phyloP scores from a whole-genome alignment of 2,113 vertebrate species.

The Trematomus loennbergii region DNA sequence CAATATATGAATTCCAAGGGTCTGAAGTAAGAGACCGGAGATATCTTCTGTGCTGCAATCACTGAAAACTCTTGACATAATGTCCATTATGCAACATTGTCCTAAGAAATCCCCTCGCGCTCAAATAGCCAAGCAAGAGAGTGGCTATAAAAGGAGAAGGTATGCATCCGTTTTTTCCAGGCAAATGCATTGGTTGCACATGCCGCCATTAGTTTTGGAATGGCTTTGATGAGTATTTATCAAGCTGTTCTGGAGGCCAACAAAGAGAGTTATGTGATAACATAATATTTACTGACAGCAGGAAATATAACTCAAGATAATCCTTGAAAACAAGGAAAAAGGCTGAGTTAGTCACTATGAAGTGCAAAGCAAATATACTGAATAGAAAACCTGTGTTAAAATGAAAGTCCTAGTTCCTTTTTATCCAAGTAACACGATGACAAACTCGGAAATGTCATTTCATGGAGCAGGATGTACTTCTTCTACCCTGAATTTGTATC shows the following conservation, averaged over 20 bases:
- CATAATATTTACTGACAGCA: conserved; percentile 46
- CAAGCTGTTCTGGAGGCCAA: conserved; percentile 15
- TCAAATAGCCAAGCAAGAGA: conserved; percentile 50
- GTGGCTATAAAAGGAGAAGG: conserved; percentile 76
- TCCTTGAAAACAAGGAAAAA: conserved; percentile 5
- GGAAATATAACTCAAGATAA: conserved; percentile 30
- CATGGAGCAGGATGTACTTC: neutral
- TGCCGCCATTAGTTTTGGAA: conserved; percentile 45
- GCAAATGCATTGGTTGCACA: conserved; percentile 37
- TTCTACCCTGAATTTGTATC: neutral
- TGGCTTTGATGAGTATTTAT: conserved; percentile 56
- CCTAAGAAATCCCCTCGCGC: conserved; percentile 42
- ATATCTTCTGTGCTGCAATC: conserved; percentile 47
- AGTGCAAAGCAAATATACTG: conserved; percentile 17
- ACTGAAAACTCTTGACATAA: conserved; percentile 62
- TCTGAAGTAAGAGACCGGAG: conserved; percentile 48
- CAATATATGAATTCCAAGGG: conserved; percentile 52
- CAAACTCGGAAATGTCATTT: neutral
- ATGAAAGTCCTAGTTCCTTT: neutral
- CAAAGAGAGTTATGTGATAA: conserved; percentile 35
- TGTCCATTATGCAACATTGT: conserved; percentile 60
- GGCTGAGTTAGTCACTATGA: neutral
- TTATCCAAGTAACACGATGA: neutral
- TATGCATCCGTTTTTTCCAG: conserved; percentile 57
- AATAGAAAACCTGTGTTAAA: neutral